Percentiles rank a stretch among this genome's conserved stretches.
Conservation (phyloP, 2,888 invertebrate species). For the Auanema freiburgensis region DNA sequence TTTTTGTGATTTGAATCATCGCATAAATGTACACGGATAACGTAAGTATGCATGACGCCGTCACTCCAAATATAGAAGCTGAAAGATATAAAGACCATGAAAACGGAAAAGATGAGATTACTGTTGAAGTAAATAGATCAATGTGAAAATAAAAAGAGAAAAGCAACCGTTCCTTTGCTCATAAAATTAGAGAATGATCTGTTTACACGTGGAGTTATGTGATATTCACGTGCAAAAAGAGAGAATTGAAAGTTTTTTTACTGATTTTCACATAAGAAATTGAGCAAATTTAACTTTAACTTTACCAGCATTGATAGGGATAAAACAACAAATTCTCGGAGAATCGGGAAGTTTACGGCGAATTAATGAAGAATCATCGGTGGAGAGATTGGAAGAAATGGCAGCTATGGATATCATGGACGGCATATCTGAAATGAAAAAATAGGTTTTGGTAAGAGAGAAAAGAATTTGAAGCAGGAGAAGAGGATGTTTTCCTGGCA, state of each 20-base stretch:
- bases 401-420: slow-evolving; percentile 23
- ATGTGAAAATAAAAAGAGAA: no score
- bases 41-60: slow-evolving; percentile 13
- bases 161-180: no score
- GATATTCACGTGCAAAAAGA: no score
- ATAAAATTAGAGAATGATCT: no score
- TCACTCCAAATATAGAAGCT: slow-evolving; percentile 17
- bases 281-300: background rate
- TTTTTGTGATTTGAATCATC: slow-evolving; percentile 8
- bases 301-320: slow-evolving; percentile 19
- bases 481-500: no score
- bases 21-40: slow-evolving; percentile 18
- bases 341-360: slow-evolving; percentile 6
- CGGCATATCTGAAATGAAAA: slow-evolving; percentile 9
- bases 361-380: slow-evolving; percentile 17
- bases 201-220: no score
- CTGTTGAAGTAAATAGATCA: no score
- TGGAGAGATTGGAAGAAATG: slow-evolving; percentile 19
- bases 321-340: slow-evolving; percentile 16
- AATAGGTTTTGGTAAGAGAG: no score
- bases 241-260: background rate
- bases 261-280: background rate
- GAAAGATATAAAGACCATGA: background rate
- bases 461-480: no score
- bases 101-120: no score